Conservation (phyloP, 2,797 vertebrate genomes). For the Gephyroberyx darwinii region DNA sequence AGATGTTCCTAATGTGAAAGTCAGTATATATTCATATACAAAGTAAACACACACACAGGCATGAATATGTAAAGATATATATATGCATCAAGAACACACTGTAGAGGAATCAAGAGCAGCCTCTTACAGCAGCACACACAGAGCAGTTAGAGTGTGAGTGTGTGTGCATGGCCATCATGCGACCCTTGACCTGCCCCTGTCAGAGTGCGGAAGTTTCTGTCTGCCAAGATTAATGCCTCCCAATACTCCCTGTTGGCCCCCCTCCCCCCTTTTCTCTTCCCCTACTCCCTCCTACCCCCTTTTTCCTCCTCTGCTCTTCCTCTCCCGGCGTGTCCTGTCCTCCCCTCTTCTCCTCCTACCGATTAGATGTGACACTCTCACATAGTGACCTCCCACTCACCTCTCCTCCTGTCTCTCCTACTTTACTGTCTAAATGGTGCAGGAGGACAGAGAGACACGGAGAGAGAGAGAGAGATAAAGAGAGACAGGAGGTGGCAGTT, state of each 20-base stretch:
- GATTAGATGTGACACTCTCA: constrained; percentile 57
- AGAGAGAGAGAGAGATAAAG: constrained; percentile 32
- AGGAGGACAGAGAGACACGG: constrained; percentile 26
- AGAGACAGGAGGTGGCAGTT: constrained; percentile 27
- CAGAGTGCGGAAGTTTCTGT: constrained; percentile 70
- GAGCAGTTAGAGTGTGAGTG: constrained; percentile 27
- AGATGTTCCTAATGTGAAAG: no score
- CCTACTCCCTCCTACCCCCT: constrained; percentile 2
- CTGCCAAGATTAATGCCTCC: constrained; percentile 59
- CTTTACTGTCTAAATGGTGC: constrained; percentile 43
- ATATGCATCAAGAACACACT: neutral
- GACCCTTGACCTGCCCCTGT: constrained; percentile 57
- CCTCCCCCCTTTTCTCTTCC: neutral
- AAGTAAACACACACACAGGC: neutral
- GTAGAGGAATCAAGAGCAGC: neutral
- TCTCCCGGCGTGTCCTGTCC: constrained; percentile 29
- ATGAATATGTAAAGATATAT: neutral
- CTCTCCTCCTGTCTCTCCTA: constrained; percentile 51
- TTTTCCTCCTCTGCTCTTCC: constrained; percentile 3
- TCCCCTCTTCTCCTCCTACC: constrained; percentile 50
- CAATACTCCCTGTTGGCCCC: constrained; percentile 39
- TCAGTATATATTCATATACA: no score
- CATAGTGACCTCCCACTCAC: constrained; percentile 64
- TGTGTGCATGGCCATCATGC: constrained; percentile 49
- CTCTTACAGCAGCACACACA: constrained; percentile 1